These are phyloP conservation scores for Probaryconus sp. DNA, from an alignment of 1,140 invertebrate genomes.

Conservation along the genomic window DNA sequence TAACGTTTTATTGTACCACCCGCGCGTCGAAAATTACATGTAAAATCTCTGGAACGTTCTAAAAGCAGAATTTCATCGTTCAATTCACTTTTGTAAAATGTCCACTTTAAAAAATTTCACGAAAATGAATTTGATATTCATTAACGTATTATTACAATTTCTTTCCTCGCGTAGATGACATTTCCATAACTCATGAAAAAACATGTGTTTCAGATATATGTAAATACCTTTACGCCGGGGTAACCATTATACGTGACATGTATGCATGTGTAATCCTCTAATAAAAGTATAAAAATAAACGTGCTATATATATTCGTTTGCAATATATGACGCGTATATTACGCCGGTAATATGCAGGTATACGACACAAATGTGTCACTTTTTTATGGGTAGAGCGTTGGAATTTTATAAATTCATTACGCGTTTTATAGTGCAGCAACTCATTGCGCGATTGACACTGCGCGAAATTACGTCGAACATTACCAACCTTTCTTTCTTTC, in stretches of 20 bases:
- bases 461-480: slow-evolving; percentile 41
- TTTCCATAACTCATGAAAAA: slow-evolving; percentile 40
- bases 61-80: no score
- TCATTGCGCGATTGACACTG: slow-evolving; percentile 30
- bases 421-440: slow-evolving; percentile 16
- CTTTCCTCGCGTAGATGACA: slow-evolving; percentile 7
- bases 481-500: no score
- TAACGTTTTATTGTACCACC: no score
- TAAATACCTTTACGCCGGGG: slow-evolving; percentile 32
- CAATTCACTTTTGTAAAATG: no score
- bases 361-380: slow-evolving; percentile 16
- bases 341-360: slow-evolving; percentile 1
- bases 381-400: slow-evolving; percentile 15
- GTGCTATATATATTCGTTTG: slow-evolving; percentile 16
- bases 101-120: no score
- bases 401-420: slow-evolving; percentile 32
- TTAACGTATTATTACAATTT: slow-evolving; percentile 13
- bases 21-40: no score
- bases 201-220: slow-evolving; percentile 38
- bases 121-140: no score
- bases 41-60: no score
- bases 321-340: slow-evolving; percentile 16
- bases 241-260: slow-evolving; percentile 23
- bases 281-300: slow-evolving; percentile 8
- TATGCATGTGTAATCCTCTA: slow-evolving; percentile 16